Base-by-base conservation (phyloP, 2,797 vertebrate genomes). In the Jordanella pulchra region DNA sequence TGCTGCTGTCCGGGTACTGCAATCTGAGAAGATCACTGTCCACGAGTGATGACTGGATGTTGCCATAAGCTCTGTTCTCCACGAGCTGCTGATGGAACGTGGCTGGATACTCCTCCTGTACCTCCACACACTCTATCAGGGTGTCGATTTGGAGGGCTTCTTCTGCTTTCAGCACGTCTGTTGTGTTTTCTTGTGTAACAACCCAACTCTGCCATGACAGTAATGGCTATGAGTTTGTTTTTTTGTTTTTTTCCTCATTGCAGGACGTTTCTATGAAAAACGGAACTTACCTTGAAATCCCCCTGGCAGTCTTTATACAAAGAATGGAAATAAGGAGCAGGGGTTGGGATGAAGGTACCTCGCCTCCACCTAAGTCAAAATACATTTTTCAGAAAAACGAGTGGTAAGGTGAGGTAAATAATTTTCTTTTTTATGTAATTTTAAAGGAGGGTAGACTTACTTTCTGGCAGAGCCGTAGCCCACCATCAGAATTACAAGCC, bases 241-340 rank as follows among this genome's bases (percentile, higher is more conserved):
- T 35, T 39, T 39, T 25, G 1, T 32, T 1, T 4, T 3, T 12
- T 56, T 18, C 15, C 32, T 45, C 23, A 42, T 27, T 3, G 0
- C 17, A 1, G 11, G 4, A 69, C 2, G 67, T 74, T 66, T 4
- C 25, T 3, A 7, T 12, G n/a, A 65, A 30, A 12, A 23, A 2
- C 35, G n/a, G 0, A 50, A 25, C 27, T 47, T 80, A 89, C 93
- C 87, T 89, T 91, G 42, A 92, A 92, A 63, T 93, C 89, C 70
- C 92, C 91, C 32, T 93, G 84, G 64, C 79, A 93, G 67, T 94
- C 87, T 4, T 51, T 81, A 79, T 92, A 93, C 0, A 93, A 72
- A 1, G 79, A 78, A 28, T 90, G 73, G 72, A 95, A 93, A 71
- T 92, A 94, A 0, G 91, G 90, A 5, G 80, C 89, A n/a, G 94